These are phyloP conservation scores for Caradrina clavipalpis DNA, from an alignment of 2,888 invertebrate genomes.

Conservation along the genomic window DNA sequence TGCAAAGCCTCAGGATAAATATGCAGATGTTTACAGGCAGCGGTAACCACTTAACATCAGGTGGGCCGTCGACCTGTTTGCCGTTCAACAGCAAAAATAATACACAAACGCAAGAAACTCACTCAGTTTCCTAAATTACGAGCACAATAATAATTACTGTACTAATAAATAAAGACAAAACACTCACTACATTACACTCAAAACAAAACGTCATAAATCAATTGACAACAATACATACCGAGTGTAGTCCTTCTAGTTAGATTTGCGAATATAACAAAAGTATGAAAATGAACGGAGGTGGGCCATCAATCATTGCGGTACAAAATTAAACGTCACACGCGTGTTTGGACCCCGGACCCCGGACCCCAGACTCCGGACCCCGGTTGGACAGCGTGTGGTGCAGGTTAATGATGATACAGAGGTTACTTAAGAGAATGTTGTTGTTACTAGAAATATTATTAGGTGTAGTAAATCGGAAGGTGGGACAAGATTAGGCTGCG, in stretches of 20 bases:
- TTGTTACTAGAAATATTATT: conserved; percentile 32
- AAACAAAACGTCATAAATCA: conserved; percentile 59
- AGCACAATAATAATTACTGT: neutral
- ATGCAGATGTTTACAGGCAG: no score
- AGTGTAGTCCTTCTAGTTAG: conserved; percentile 61
- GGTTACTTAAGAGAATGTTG: conserved; percentile 50
- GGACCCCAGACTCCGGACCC: conserved; percentile 63
- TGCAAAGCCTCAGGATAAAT: no score
- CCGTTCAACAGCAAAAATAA: no score
- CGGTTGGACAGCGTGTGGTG: conserved; percentile 74
- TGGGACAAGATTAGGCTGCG: neutral
- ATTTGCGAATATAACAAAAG: conserved; percentile 75
- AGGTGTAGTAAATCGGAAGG: neutral
- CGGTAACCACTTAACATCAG: no score
- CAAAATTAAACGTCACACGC: conserved; percentile 90
- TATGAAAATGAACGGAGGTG: conserved; percentile 84
- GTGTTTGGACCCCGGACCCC: conserved; percentile 72
- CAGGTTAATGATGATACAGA: conserved; percentile 72
- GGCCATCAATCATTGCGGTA: conserved; percentile 88
- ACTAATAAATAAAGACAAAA: conserved; percentile 28
- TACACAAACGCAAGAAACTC: neutral
- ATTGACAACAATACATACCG: conserved; percentile 55
- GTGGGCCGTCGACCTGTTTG: no score
- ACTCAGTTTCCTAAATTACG: neutral
- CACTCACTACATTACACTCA: conserved; percentile 41